Evolutionary conservation across 2,113 vertebrate species (phyloP).

Genomic region (Antechinus stuartii): DNA sequence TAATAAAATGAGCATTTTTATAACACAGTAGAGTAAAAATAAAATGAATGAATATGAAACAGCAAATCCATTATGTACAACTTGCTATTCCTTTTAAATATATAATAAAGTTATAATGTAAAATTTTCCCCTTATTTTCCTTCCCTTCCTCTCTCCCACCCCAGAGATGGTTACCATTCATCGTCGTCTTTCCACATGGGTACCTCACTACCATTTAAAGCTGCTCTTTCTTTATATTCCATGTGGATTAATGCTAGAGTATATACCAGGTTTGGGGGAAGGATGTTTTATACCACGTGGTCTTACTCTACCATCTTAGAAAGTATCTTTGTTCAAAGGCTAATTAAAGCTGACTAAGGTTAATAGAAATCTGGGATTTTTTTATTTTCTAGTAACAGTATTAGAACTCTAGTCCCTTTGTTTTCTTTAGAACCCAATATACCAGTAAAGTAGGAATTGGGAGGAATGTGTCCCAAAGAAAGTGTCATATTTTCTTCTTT

Average conservation of each 20-base stretch:
- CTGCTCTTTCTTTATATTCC: neutral
- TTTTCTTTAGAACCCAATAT: neutral
- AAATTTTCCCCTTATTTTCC: neutral
- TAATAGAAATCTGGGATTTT: neutral
- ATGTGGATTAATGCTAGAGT: neutral
- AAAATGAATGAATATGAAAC: neutral
- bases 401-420: neutral
- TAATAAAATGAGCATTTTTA: neutral
- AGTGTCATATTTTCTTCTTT: slow-evolving; percentile 25
- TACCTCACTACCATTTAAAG: neutral
- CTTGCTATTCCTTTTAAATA: neutral
- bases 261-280: neutral
- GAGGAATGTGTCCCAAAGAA: neutral
- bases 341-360: neutral
- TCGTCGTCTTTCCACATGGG: neutral
- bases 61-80: neutral
- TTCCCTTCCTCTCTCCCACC: no score
- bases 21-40: neutral
- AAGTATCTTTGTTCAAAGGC: neutral
- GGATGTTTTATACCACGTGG: neutral
- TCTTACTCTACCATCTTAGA: neutral
- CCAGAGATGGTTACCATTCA: neutral
- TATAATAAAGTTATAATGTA: neutral
- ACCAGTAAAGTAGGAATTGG: neutral
- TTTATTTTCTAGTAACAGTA: neutral